phyloP scores from a whole-genome alignment of 2,113 vertebrate species.

The Xyliphius kryptos region DNA sequence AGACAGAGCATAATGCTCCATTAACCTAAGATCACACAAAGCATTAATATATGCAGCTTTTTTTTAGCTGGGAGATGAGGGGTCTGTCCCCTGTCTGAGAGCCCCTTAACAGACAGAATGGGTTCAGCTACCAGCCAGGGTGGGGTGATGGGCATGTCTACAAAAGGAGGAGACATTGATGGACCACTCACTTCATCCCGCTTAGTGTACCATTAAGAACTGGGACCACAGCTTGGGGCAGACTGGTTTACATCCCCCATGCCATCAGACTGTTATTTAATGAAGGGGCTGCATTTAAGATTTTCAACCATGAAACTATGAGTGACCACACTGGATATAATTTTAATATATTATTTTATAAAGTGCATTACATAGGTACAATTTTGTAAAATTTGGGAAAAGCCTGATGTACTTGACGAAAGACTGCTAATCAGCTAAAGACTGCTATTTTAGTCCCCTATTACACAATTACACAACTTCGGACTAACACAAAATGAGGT shows the following conservation, averaged over 20 bases:
- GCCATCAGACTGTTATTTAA: slow-evolving; percentile 30
- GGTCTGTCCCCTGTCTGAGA: slow-evolving; percentile 52
- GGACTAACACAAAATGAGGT: too few species aligned
- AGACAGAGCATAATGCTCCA: neutral
- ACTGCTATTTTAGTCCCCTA: too few species aligned
- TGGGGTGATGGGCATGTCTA: slow-evolving; percentile 31
- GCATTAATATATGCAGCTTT: slow-evolving; percentile 64
- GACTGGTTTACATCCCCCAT: slow-evolving; percentile 42
- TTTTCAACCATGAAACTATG: too few species aligned
- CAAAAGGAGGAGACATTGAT: slow-evolving; percentile 36
- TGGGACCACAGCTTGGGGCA: slow-evolving; percentile 48
- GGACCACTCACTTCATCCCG: slow-evolving; percentile 52
- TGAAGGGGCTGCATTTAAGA: too few species aligned
- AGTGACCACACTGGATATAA: too few species aligned
- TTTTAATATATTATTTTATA: too few species aligned
- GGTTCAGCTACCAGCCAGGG: slow-evolving; percentile 39
- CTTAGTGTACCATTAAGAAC: slow-evolving; percentile 66
- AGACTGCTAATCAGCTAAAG: too few species aligned
- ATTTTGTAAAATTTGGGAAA: too few species aligned
- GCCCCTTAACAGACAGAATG: slow-evolving; percentile 53
- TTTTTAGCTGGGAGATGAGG: slow-evolving; percentile 50
- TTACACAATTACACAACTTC: too few species aligned
- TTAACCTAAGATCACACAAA: slow-evolving; percentile 45
- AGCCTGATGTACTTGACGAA: too few species aligned
- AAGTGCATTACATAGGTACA: too few species aligned